Conservation (phyloP, 2,797 vertebrate species). For the Hylomyscus alleni region DNA sequence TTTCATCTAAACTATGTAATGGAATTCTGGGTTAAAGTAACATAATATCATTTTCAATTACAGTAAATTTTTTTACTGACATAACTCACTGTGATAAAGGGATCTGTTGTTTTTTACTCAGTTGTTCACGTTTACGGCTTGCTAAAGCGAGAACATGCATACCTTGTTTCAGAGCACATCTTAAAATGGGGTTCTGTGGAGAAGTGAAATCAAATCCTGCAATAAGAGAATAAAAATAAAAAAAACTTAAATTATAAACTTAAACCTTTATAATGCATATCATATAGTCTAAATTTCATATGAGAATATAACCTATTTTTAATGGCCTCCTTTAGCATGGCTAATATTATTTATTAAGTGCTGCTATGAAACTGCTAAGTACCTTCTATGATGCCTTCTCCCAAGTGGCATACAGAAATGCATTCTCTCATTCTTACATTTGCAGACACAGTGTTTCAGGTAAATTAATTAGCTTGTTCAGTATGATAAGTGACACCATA, state of each 20-base stretch:
- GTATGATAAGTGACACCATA: neutral
- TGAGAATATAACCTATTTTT: conserved; percentile 6
- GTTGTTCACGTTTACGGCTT: conserved; percentile 21
- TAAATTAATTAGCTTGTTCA: conserved; percentile 61
- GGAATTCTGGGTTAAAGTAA: conserved; percentile 55
- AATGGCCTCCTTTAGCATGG: neutral
- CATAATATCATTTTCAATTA: conserved; percentile 45
- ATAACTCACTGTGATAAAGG: conserved; percentile 30
- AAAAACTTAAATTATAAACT: neutral
- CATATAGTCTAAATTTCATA: conserved; percentile 5
- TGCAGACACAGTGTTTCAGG: neutral
- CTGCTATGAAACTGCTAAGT: conserved; percentile 4
- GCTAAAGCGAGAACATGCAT: neutral
- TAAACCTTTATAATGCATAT: conserved; percentile 31
- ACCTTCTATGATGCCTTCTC: neutral
- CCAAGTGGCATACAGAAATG: neutral
- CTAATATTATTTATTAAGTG: conserved; percentile 21
- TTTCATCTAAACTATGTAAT: conserved; percentile 41
- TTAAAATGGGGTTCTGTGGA: conserved; percentile 24
- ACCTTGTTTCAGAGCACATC: conserved; percentile 18
- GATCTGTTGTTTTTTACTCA: neutral
- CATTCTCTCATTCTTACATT: neutral
- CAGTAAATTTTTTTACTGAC: conserved; percentile 46
- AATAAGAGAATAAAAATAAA: conserved; percentile 37
- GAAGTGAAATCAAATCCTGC: conserved; percentile 56